phyloP scores from a whole-genome alignment of 2,797 vertebrate genomes.

The Melanotaenia pygmaea region DNA sequence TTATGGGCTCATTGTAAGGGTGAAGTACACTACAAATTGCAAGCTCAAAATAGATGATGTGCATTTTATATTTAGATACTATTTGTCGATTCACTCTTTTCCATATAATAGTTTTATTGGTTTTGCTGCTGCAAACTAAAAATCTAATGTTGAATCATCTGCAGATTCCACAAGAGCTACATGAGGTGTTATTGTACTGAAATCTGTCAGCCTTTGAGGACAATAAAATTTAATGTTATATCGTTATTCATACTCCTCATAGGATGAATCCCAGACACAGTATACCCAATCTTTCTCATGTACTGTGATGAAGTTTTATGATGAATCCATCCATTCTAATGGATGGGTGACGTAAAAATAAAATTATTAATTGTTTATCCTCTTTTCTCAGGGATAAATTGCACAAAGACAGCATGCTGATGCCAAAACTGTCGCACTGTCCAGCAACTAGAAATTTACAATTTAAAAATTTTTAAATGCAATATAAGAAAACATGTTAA shows the following conservation, averaged over 20 bases:
- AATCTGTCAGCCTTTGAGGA: neutral
- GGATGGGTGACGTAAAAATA: too few relatives aligned
- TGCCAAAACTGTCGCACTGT: neutral
- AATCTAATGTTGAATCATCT: slow-evolving; percentile 23
- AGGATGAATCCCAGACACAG: neutral
- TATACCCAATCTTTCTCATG: neutral
- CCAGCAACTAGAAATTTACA: neutral
- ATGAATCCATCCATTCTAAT: too few relatives aligned
- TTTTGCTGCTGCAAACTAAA: slow-evolving; percentile 18
- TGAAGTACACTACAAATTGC: slow-evolving; percentile 13
- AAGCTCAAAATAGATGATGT: slow-evolving; percentile 41
- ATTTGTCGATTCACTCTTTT: slow-evolving; percentile 27
- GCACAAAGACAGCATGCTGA: neutral
- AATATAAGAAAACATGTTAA: too few relatives aligned
- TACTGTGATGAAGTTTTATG: too few relatives aligned
- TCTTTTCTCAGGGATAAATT: neutral
- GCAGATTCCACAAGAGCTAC: neutral
- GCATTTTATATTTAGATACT: slow-evolving; percentile 20
- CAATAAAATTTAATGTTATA: neutral
- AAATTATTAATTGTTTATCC: neutral
- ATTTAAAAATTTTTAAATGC: too few relatives aligned
- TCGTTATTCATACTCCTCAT: neutral
- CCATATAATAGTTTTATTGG: slow-evolving; percentile 14
- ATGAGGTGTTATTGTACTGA: neutral
- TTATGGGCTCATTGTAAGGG: slow-evolving; percentile 24